Evolutionary conservation across 2,888 invertebrate genomes (phyloP).

Genomic region (Drosophila subquinaria): DNA sequence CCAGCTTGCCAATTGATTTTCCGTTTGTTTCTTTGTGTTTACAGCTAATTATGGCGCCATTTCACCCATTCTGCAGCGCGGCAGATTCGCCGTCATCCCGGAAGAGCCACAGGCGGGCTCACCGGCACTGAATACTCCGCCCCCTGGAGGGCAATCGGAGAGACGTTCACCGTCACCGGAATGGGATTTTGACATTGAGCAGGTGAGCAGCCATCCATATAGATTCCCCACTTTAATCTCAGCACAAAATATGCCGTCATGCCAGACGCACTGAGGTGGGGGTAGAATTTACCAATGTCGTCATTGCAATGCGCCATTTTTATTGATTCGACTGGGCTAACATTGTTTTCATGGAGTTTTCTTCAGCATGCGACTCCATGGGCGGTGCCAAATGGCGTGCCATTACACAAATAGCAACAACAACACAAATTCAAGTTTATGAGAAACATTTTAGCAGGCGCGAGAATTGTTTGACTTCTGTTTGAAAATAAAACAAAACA

Average conservation of each 20-base stretch:
- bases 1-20: not conserved
- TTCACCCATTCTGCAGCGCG: conserved; percentile 85
- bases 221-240: conserved; percentile 9
- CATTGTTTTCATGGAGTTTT: conserved; percentile 48
- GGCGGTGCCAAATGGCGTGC: conserved; percentile 16
- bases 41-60: conserved; percentile 85
- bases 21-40: conserved; percentile 14
- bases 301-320: conserved; percentile 74
- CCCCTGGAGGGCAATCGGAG: conserved; percentile 59
- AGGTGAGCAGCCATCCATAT: conserved; percentile 72
- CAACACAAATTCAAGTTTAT: not conserved
- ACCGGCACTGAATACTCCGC: conserved; percentile 82
- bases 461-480: not conserved
- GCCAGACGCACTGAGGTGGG: conserved; percentile 4
- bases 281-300: conserved; percentile 40
- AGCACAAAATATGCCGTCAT: conserved; percentile 42
- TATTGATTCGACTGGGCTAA: conserved; percentile 64
- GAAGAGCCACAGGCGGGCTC: conserved; percentile 86
- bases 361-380: conserved; percentile 13
- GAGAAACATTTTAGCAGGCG: not conserved
- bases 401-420: not conserved
- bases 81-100: conserved; percentile 86
- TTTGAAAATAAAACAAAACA: not conserved
- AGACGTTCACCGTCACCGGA: conserved; percentile 85
- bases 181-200: conserved; percentile 86